phyloP scores from a whole-genome alignment of 2,113 vertebrate genomes.

The Hoplias malabaricus region DNA sequence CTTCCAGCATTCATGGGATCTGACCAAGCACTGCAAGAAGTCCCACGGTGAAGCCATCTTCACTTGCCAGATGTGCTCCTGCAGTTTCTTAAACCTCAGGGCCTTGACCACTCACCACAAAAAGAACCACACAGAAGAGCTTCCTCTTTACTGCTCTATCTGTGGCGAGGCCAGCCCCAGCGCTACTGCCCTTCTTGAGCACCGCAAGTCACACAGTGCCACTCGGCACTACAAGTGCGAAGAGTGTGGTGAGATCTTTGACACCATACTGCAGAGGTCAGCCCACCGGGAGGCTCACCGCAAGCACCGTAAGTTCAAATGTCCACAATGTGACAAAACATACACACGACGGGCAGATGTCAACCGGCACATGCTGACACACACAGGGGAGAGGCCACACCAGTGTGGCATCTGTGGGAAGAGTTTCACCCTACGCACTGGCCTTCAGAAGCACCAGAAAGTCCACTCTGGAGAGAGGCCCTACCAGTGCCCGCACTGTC shows the following conservation, averaged over 20 bases:
- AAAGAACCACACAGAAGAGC: slow-evolving; percentile 54
- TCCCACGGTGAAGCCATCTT: slow-evolving; percentile 68
- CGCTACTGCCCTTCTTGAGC: slow-evolving; percentile 55
- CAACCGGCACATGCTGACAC: slow-evolving; percentile 65
- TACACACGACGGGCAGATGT: slow-evolving; percentile 73
- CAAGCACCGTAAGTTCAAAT: slow-evolving; percentile 65
- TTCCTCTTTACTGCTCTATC: slow-evolving; percentile 76
- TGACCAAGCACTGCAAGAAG: slow-evolving; percentile 70
- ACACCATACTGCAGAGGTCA: slow-evolving; percentile 66
- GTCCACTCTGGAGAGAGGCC: slow-evolving; percentile 70
- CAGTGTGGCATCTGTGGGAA: slow-evolving; percentile 68
- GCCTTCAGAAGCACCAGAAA: slow-evolving; percentile 67
- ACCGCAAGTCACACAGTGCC: slow-evolving; percentile 62
- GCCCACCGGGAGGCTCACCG: slow-evolving; percentile 65
- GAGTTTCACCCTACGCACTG: slow-evolving; percentile 72
- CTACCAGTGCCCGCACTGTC: slow-evolving; percentile 67
- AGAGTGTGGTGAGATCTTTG: slow-evolving; percentile 69
- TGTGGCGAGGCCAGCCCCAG: slow-evolving; percentile 63
- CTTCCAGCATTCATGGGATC: slow-evolving; percentile 79
- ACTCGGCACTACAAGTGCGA: slow-evolving; percentile 62
- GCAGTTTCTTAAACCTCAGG: slow-evolving; percentile 65
- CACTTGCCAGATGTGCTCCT: slow-evolving; percentile 61
- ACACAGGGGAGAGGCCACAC: slow-evolving; percentile 70
- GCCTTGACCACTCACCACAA: slow-evolving; percentile 67
- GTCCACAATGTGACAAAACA: slow-evolving; percentile 71